These are phyloP conservation scores for Prionailurus bengalensis DNA, from an alignment of 2,113 vertebrate species.

Conservation along the genomic window DNA sequence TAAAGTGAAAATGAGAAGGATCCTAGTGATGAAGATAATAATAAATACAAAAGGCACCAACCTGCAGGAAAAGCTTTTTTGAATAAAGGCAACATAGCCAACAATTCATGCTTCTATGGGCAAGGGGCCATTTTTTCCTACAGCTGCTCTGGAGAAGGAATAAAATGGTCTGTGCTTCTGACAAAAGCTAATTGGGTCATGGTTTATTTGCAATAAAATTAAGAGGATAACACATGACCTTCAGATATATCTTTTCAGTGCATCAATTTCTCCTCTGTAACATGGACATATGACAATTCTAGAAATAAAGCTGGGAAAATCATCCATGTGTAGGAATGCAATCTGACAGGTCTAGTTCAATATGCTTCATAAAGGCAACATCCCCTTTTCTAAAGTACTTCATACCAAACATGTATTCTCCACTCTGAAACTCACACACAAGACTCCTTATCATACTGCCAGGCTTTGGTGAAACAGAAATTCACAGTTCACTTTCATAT, in stretches of 20 bases:
- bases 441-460: background rate
- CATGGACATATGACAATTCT: background rate
- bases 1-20: constrained; percentile 32
- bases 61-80: constrained; percentile 1
- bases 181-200: constrained; percentile 9
- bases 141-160: background rate
- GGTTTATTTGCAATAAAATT: constrained; percentile 46
- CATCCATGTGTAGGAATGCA: background rate
- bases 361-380: background rate
- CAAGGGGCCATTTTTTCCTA: constrained; percentile 8
- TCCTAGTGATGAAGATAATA: background rate
- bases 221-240: background rate
- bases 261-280: constrained; percentile 3
- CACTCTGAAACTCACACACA: background rate
- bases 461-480: background rate
- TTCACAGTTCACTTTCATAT: background rate
- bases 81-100: constrained; percentile 4
- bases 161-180: constrained; percentile 1
- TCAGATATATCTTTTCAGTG: background rate
- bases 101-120: background rate
- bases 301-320: constrained; percentile 32
- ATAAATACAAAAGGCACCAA: background rate
- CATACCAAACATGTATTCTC: background rate
- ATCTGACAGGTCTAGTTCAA: constrained; percentile 33
- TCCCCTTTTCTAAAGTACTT: background rate